A percentile compares a stretch with the other conserved stretches of the same genome.
Evolutionary conservation across 2,797 vertebrate species (phyloP).

Genomic region (Orestias chungarensis): DNA sequence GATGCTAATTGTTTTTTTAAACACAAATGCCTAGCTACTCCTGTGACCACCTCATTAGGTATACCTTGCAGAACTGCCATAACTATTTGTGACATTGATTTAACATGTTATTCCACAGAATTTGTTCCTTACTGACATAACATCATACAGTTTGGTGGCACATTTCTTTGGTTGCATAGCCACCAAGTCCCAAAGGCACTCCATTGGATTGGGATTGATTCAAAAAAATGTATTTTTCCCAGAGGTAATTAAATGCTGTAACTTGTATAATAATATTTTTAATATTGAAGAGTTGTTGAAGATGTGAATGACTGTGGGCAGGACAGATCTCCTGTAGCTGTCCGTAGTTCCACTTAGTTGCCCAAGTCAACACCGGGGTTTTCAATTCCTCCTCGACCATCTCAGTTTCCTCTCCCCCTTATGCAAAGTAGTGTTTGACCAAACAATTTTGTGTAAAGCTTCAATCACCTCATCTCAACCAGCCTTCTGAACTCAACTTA

Average conservation of each 20-base stretch:
- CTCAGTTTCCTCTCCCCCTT: no score
- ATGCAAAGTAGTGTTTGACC: no score
- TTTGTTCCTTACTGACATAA: no score
- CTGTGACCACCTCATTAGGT: neutral
- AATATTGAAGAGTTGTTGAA: neutral
- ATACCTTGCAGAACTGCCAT: neutral
- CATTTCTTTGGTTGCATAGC: neutral
- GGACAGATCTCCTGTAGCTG: neutral
- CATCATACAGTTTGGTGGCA: neutral
- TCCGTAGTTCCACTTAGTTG: neutral
- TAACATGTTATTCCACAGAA: neutral
- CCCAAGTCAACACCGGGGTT: no score
- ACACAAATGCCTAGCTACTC: neutral
- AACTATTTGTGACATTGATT: neutral
- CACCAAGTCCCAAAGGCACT: neutral
- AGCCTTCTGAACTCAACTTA: no score
- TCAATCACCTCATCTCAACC: no score
- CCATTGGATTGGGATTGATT: neutral
- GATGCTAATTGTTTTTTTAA: neutral
- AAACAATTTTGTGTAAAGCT: no score
- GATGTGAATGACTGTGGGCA: neutral
- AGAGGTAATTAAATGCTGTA: neutral
- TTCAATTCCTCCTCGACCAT: no score
- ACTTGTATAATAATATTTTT: no score
- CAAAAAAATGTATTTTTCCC: neutral